Percentiles rank a stretch among this genome's conserved stretches.
phyloP scores from a whole-genome alignment of 2,113 vertebrate species.

The Raja brachyura region DNA sequence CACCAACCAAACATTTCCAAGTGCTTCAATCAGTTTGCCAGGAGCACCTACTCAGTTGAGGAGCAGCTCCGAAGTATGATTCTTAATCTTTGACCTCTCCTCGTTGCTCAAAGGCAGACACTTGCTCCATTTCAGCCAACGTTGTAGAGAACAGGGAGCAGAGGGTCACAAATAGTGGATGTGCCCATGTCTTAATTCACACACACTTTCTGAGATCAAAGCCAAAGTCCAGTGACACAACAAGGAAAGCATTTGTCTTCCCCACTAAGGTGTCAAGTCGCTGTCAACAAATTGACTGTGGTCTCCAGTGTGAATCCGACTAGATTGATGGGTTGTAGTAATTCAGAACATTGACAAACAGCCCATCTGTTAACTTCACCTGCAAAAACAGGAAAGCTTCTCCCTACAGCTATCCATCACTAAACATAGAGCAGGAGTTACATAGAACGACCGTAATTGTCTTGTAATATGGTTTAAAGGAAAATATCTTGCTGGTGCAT shows the following conservation, averaged over 20 bases:
- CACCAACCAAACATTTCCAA: background rate
- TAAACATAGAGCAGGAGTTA: background rate
- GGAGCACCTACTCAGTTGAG: background rate
- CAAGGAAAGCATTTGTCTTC: slow-evolving; percentile 27
- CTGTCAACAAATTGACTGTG: slow-evolving; percentile 28
- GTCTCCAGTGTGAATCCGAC: slow-evolving; percentile 28
- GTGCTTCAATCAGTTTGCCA: slow-evolving; percentile 6
- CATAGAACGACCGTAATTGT: background rate
- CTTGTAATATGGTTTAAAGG: background rate
- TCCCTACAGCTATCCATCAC: slow-evolving; percentile 15
- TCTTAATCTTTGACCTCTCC: slow-evolving; percentile 33
- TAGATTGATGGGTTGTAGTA: slow-evolving; percentile 24
- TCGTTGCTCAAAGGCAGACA: slow-evolving; percentile 22
- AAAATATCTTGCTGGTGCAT: background rate
- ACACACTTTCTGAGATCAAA: slow-evolving; percentile 32
- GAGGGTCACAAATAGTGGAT: background rate
- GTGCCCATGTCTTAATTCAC: slow-evolving; percentile 25
- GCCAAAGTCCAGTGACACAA: background rate
- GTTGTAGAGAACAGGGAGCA: background rate
- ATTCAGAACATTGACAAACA: slow-evolving; percentile 17
- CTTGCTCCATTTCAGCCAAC: slow-evolving; percentile 29
- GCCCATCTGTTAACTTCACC: slow-evolving; percentile 30
- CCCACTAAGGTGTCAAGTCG: background rate
- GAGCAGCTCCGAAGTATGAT: background rate
- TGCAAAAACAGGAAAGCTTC: slow-evolving; percentile 36